Conservation (phyloP, 2,113 vertebrate species). For the Sphyrna mokarran region DNA sequence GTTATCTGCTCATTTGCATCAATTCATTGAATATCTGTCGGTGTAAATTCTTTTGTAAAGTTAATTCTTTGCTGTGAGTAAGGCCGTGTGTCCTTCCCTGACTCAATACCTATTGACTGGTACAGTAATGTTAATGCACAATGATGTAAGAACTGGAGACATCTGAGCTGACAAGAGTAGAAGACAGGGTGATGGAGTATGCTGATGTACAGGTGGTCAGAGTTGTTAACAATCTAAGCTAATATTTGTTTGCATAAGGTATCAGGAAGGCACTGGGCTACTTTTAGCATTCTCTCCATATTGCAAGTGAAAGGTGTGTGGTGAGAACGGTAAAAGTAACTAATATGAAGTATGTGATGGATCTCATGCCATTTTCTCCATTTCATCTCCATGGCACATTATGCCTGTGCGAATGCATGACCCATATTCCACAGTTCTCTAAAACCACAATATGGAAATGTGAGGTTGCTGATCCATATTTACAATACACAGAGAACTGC, state of each 20-base stretch:
- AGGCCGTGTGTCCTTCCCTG: neutral
- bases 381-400: neutral
- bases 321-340: too few species aligned
- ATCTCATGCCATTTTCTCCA: neutral
- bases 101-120: neutral
- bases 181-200: too few species aligned
- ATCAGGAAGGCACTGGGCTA: neutral
- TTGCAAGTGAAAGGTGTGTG: neutral
- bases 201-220: neutral
- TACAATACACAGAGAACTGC: neutral
- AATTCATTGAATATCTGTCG: neutral
- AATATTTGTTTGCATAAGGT: neutral
- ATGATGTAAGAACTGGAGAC: neutral
- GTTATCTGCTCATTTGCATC: neutral
- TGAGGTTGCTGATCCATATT: neutral
- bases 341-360: neutral
- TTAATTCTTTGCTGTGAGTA: neutral
- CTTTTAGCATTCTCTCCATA: neutral
- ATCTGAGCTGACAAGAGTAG: neutral
- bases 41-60: neutral
- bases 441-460: neutral
- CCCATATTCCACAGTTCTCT: neutral
- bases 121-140: neutral
- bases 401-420: neutral
- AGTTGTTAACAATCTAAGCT: neutral